Evolutionary conservation across 2,113 vertebrate genomes (phyloP), one percentile per base, ranked within the genome.

Genomic region (Neomonachus schauinslandi): DNA sequence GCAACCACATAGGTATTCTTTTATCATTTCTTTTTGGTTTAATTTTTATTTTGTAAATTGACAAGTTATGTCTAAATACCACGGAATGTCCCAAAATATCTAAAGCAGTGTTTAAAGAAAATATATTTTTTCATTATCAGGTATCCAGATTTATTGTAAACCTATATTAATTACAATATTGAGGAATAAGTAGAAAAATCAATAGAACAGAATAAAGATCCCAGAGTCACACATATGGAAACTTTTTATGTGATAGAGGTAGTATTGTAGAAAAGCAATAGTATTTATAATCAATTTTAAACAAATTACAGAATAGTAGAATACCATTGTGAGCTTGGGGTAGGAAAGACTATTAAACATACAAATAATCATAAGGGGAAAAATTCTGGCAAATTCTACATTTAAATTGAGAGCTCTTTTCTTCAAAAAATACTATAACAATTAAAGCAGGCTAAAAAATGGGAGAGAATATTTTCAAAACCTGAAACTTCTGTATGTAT

Each of bases 281-380:
- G 63, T 26, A 7, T 85, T 57, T 59, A 57, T 46, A 76, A 65
- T 63, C 76, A 9, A 77, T 84, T 77, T 84, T 16, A 91, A 79
- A 59, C n/a, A 57, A 10, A 36, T 31, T 67, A n/a, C 8, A 36
- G 39, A 69, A 9, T 16, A 31, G 51, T 33, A 77, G 49, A 49
- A 24, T 36, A 22, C 0, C 31, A 22, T 19, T 39, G 0, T 36
- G 39, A 39, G 36, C 0, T 0, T 79, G 12, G 39, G 7, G 24
- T 39, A 13, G 13, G 46, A 74, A 33, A 85, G n/a, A 18, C 69
- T n/a, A 10, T 46, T 95, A 16, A 77, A 57, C 28, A 42, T 28
- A 28, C 16, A 77, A 13, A 36, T 9, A 57, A 7, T 36, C 55
- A 10, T 12, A 91, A 57, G 36, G 42, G 21, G 24, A 36, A 36